Evolutionary conservation across 2,113 vertebrate species (phyloP), one percentile per base, ranked within the genome.

Genomic region (Equus przewalskii): DNA sequence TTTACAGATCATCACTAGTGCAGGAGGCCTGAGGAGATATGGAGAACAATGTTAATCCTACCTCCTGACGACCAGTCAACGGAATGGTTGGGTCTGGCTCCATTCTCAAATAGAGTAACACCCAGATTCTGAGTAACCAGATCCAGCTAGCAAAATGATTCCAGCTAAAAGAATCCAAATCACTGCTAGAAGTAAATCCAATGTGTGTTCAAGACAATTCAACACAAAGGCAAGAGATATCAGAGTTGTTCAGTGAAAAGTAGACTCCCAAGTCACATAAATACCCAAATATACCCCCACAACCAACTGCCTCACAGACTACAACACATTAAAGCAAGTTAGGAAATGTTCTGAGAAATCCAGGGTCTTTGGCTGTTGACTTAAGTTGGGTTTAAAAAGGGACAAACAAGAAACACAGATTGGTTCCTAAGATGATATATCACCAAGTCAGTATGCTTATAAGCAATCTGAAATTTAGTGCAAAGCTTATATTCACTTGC

Each of bases 81-180:
- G 80, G 70, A 94, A 89, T 85, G 24, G 65, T 60, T 72, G 75
- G 44, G 80, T 83, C 72, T 88, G 70, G 51, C 51, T 73, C 58
- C 49, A 28, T 36, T 69, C 65, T 56, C 33, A 88, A 85, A 41
- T 58, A 73, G 58, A 67, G n/a, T 82, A 41, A 86, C n/a, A 62
- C 44, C 44, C 9, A 83, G 51, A 79, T 86, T 89, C 60, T 92
- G 30, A 73, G 87, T 36, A 93, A 89, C 22, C 46, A 95, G 60
- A 94, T 72, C 81, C 75, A 83, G 64, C 76, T 79, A 84, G 86
- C 58, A 95, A 96, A 95, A 95, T 67, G 11, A 83, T 75, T 88
- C 36, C 33, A 88, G 49, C 67, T 73, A 78, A 11, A 90, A 89
- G 65, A 85, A 95, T 56, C 26, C 64, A 91, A 95, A 95, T 62